A percentile compares a stretch with the other conserved stretches of the same genome.
Conservation (phyloP, 2,797 vertebrate genomes). For the Antrozous pallidus region DNA sequence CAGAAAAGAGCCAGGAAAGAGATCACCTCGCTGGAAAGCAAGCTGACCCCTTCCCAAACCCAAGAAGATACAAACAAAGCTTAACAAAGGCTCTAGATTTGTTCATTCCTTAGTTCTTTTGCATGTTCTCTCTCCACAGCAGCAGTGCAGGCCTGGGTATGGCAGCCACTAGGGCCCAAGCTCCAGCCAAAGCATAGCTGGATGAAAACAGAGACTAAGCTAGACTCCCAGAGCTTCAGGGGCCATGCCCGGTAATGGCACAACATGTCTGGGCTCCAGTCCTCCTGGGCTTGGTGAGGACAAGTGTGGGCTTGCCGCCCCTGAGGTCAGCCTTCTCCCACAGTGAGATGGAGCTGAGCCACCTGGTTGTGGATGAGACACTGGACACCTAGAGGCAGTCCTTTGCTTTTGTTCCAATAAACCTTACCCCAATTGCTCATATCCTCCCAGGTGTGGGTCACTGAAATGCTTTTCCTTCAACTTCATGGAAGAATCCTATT, state of each 20-base stretch:
- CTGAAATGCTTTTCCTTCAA: neutral
- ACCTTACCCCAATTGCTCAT: neutral
- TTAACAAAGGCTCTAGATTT: neutral
- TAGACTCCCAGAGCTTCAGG: neutral
- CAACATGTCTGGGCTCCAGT: neutral
- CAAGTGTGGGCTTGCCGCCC: neutral
- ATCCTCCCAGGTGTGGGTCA: neutral
- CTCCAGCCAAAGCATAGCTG: neutral
- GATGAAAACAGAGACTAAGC: neutral
- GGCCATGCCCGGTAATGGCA: neutral
- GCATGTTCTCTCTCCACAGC: neutral
- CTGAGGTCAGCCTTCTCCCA: neutral
- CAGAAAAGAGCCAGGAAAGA: neutral
- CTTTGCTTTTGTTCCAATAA: neutral
- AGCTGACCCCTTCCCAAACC: neutral
- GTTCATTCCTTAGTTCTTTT: neutral
- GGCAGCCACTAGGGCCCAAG: neutral
- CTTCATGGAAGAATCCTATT: neutral
- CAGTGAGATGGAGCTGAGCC: neutral
- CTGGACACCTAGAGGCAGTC: neutral
- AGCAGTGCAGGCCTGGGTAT: neutral
- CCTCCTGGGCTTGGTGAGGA: neutral
- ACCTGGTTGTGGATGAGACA: neutral
- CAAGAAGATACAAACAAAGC: neutral
- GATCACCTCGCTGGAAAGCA: neutral